phyloP scores from a whole-genome alignment of 2,113 vertebrate genomes.

The Camelus bactrianus region DNA sequence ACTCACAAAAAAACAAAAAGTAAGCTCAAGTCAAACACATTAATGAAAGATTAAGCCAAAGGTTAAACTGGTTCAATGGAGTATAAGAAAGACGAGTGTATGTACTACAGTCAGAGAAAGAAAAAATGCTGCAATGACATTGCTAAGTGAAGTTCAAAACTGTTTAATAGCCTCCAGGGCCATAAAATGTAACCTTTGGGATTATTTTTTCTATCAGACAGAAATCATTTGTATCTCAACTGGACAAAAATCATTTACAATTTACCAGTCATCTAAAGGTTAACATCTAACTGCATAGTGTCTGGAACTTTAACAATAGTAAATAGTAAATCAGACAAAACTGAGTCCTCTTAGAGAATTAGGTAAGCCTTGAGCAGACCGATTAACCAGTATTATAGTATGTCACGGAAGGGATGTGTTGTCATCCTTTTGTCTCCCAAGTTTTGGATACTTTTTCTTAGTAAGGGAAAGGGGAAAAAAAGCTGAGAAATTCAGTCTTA shows the following conservation, averaged over 20 bases:
- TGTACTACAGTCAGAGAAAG: not conserved
- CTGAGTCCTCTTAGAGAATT: not conserved
- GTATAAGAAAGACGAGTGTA: not conserved
- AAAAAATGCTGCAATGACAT: not conserved
- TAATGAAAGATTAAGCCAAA: not conserved
- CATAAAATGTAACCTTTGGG: slow-evolving; percentile 23
- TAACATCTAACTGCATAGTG: slow-evolving; percentile 23
- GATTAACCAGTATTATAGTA: not conserved
- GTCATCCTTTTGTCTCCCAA: not conserved
- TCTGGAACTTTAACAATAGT: not conserved
- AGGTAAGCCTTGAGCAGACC: not conserved
- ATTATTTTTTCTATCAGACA: slow-evolving; percentile 36
- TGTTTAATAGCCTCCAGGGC: not conserved
- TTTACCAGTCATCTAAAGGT: slow-evolving; percentile 61
- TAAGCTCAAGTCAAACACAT: not conserved
- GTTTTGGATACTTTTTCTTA: not conserved
- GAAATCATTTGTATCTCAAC: slow-evolving; percentile 57
- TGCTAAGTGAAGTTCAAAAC: slow-evolving; percentile 43
- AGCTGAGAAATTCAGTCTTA: not conserved
- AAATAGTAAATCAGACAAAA: slow-evolving; percentile 41
- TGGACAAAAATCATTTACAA: slow-evolving; percentile 64
- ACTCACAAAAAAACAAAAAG: not conserved
- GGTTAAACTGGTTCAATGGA: not conserved
- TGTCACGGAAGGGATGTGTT: not conserved
- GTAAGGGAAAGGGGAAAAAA: not conserved